A percentile compares a stretch with the other conserved stretches of the same genome.
phyloP scores from a whole-genome alignment of 2,797 vertebrate species.

The Anableps anableps region DNA sequence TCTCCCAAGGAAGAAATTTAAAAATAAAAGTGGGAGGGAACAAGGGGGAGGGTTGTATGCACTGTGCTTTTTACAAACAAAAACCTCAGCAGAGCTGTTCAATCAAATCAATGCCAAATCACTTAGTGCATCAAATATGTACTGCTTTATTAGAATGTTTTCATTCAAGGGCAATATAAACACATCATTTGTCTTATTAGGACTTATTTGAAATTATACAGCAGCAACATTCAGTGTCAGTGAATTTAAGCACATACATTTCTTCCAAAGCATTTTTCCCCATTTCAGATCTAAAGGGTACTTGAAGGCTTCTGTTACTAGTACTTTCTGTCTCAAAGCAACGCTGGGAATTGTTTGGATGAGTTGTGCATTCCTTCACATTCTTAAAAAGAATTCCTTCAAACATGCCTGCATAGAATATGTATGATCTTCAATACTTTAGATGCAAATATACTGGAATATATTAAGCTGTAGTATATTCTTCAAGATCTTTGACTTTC shows the following conservation, averaged over 20 bases:
- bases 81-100: conserved; percentile 64
- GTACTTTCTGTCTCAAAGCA: conserved; percentile 29
- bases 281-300: conserved; percentile 14
- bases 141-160: conserved; percentile 45
- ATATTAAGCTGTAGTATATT: background rate
- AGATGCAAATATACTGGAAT: background rate
- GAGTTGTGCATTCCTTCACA: background rate
- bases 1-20: conserved; percentile 55
- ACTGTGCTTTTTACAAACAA: conserved; percentile 43
- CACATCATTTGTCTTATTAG: conserved; percentile 22
- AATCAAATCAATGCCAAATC: conserved; percentile 59
- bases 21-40: conserved; percentile 46
- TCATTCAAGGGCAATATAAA: conserved; percentile 43
- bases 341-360: conserved; percentile 20
- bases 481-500: background rate
- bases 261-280: background rate
- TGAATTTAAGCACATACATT: conserved; percentile 29
- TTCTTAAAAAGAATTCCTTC: conserved; percentile 9
- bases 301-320: conserved; percentile 47
- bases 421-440: conserved; percentile 7
- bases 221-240: conserved; percentile 21
- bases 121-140: conserved; percentile 34
- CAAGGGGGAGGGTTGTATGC: conserved; percentile 24
- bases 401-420: conserved; percentile 21
- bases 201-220: conserved; percentile 32